Evolutionary conservation across 2,888 invertebrate species (phyloP).

Genomic region (Adela reaumurella): DNA sequence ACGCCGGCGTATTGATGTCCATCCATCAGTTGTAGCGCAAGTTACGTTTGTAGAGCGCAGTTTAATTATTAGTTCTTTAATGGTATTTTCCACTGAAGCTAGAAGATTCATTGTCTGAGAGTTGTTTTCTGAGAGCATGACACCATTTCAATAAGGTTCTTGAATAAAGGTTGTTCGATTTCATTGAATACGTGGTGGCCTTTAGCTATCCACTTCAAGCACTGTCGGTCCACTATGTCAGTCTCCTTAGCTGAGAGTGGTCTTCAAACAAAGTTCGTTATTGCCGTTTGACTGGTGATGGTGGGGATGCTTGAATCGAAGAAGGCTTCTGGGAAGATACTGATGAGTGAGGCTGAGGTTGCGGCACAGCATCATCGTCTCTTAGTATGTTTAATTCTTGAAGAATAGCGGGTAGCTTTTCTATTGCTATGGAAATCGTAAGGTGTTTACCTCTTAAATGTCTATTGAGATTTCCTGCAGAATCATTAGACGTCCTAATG

Average conservation of each 20-base stretch:
- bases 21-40: conserved; percentile 18
- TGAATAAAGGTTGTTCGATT: conserved; percentile 16
- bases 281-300: too few relatives aligned
- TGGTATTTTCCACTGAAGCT: conserved; percentile 11
- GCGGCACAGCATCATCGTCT: too few relatives aligned
- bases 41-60: conserved; percentile 12
- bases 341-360: too few relatives aligned
- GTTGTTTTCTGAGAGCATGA: conserved; percentile 14
- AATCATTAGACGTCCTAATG: too few relatives aligned
- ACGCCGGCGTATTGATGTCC: too few relatives aligned
- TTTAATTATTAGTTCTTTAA: conserved; percentile 10
- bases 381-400: too few relatives aligned
- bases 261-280: background rate
- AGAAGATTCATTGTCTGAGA: conserved; percentile 15
- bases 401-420: too few relatives aligned
- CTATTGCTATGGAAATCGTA: too few relatives aligned
- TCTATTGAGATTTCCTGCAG: too few relatives aligned
- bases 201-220: conserved; percentile 7
- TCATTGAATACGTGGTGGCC: conserved; percentile 12
- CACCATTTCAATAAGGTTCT: conserved; percentile 13
- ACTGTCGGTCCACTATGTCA: conserved; percentile 6
- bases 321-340: too few relatives aligned
- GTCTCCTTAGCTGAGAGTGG: conserved; percentile 5
- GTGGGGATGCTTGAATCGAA: too few relatives aligned
- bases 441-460: too few relatives aligned